Base-by-base conservation (phyloP, 2,797 vertebrate species). In the Tolypeutes matacus region DNA sequence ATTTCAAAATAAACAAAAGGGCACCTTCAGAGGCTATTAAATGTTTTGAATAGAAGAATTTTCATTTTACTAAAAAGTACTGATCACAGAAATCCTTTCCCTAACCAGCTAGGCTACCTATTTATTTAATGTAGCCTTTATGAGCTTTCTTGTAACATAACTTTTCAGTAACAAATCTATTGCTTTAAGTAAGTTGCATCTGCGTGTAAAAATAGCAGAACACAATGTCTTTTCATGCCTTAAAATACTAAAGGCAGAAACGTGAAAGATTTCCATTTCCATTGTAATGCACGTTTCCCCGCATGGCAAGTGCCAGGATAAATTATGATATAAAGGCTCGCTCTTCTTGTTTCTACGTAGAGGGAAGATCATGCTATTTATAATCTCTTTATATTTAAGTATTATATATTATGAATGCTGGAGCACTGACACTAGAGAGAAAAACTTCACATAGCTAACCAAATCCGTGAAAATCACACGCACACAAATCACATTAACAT, bases 211-310 rank as follows among this genome's bases (percentile, higher is more conserved):
- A 96, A 90, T 10, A 83, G 84, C 81, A 85, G 85, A 86, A 86
- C 15, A 64, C 14, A n/a, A 46, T 42, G 39, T 34, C 34, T 62
- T 78, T 67, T 78, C 36, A 65, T 62, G 62, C 46, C 72, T 91
- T 82, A 86, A 81, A 87, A 77, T 58, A 87, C 78, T 86, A 53
- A 69, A 89, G 27, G 29, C 36, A 67, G 31, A 93, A 93, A 89
- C 49, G 20, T 49, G 42, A 88, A 85, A 77, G 34, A 29, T 81
- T 82, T 21, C 34, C 29, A 86, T 88, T 93, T 89, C 72, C 53
- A 58, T 14, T 5, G 21, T 27, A 67, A 91, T 31, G 31, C 9
- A 75, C 17, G 72, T 65, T 78, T 83, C 64, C 39, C 78, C 60
- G 86, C 62, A 29, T 13, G 36, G 64, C 27, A 85, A 81, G 78